Conservation (phyloP, 2,797 vertebrate genomes). For the Lacerta bilineata region DNA sequence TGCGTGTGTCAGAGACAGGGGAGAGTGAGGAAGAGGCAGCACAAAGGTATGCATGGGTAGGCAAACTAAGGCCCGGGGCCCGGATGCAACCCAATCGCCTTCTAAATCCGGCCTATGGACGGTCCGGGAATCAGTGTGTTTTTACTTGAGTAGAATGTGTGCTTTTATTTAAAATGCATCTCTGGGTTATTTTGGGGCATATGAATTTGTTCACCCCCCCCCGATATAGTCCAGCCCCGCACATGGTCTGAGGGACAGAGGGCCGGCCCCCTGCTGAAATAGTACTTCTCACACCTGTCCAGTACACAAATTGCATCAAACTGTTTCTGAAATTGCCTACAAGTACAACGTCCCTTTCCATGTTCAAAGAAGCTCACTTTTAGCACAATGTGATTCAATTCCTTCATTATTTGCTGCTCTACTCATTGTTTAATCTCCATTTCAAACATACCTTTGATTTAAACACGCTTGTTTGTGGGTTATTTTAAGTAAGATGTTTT, state of each 20-base stretch:
- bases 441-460: constrained; percentile 9
- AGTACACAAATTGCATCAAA: neutral
- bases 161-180: too few species aligned
- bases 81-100: too few species aligned
- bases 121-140: too few species aligned
- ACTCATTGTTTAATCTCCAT: constrained; percentile 29
- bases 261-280: too few species aligned
- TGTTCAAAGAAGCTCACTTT: constrained; percentile 1
- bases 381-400: neutral
- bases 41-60: too few species aligned
- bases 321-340: neutral
- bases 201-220: too few species aligned
- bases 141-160: too few species aligned
- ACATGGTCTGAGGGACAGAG: too few species aligned
- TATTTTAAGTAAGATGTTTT: constrained; percentile 9
- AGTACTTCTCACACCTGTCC: neutral
- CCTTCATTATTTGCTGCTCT: constrained; percentile 16
- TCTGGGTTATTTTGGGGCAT: too few species aligned
- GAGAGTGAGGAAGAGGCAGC: neutral
- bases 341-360: neutral
- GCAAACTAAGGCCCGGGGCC: too few species aligned
- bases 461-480: neutral
- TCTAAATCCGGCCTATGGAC: too few species aligned
- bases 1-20: neutral
- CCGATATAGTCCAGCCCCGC: too few species aligned